Evolutionary conservation across 2,888 invertebrate species (phyloP), one percentile per base, ranked within the genome.

Genomic region (Helicoverpa assulta): DNA sequence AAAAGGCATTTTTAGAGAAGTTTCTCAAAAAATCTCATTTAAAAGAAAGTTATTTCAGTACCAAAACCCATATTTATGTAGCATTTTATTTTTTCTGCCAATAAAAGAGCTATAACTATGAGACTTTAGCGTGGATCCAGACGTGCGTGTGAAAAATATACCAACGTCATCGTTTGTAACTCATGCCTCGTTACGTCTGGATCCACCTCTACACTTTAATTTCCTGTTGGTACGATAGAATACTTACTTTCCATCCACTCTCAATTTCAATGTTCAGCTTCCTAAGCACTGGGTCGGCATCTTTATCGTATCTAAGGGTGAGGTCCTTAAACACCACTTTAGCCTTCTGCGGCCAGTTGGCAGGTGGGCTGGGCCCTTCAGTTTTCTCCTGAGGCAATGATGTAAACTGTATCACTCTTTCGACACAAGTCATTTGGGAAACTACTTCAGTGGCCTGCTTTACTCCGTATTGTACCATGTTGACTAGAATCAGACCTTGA

Each of bases 381-480:
- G 96, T 96, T 2, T 96, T 96, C 90, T 98, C 98, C 61, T 97
- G 96, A 0, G 97, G 97, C 33, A 98, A 90, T 18, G 97, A 95
- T 0, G 97, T 97, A 90, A 98, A 98, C 86, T 98, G 98, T 16
- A 98, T 88, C 0, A 98, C 97, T 64, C 98, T 95, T 89, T 98
- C 98, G 0, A 98, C 98, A 61, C 97, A 97, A 0, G 97, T 97
- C 97, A 98, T 97, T 85, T 97, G 97, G 19, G 97, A 97, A 57
- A 97, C 94, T 14, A 97, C 96, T 88, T 98, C 98, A 0, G 98
- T 97, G 26, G 97, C 97, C 89, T 98, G 98, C 69, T 98, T 96
- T 70, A 98, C 97, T n/a, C 98, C 98, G 92, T 97, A 97, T 88
- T 98, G 98, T 67, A 98, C 96, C 97, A 98, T 97, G 72, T 97